Evolutionary conservation across 2,113 vertebrate species (phyloP).

Genomic region (Ariopsis seemanni): DNA sequence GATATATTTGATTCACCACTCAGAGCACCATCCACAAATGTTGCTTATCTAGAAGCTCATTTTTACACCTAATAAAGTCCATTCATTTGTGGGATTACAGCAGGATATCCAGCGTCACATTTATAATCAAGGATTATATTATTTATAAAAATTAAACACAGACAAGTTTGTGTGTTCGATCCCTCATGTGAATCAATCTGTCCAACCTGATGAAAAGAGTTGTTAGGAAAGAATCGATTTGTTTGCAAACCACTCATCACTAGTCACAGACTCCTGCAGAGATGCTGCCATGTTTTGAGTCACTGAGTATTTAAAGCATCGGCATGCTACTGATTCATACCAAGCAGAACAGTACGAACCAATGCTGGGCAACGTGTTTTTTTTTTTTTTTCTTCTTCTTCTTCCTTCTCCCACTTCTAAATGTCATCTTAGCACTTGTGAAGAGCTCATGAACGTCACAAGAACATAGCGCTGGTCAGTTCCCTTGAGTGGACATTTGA

Average conservation of each 20-base stretch:
- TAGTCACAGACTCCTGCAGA: conserved; percentile 60
- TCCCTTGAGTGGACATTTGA: conserved; percentile 44
- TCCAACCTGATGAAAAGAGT: conserved; percentile 23
- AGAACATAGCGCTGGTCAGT: conserved; percentile 20
- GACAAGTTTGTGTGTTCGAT: not conserved
- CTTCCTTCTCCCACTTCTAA: conserved; percentile 31
- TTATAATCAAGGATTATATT: not conserved
- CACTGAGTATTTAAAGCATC: conserved; percentile 65
- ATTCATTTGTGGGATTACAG: not conserved
- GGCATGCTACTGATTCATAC: conserved; percentile 60
- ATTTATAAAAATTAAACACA: not conserved
- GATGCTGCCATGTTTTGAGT: conserved; percentile 65
- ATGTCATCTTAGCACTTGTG: conserved; percentile 44
- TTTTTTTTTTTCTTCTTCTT: not conserved
- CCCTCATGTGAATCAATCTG: not conserved
- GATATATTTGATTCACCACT: not conserved
- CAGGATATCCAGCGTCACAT: not conserved
- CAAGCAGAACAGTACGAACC: conserved; percentile 59
- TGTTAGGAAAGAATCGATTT: conserved; percentile 20
- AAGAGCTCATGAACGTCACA: conserved; percentile 29
- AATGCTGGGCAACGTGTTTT: conserved; percentile 24
- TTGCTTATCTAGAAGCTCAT: not conserved
- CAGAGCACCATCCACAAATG: not conserved
- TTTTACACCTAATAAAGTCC: too few species aligned
- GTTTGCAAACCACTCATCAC: conserved; percentile 51